These are phyloP conservation scores for Diploptera punctata DNA, from an alignment of 2,888 invertebrate genomes.

Conservation along the genomic window DNA sequence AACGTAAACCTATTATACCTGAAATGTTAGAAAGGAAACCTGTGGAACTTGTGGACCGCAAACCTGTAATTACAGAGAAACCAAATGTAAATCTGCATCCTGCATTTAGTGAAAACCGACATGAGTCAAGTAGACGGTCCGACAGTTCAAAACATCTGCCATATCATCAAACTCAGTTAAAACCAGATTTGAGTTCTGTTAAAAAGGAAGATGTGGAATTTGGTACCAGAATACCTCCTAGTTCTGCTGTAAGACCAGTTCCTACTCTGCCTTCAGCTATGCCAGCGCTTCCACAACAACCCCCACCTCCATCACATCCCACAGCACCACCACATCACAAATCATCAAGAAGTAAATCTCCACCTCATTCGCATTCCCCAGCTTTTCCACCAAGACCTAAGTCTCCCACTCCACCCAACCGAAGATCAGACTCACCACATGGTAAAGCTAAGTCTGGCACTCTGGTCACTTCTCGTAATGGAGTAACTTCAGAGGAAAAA, in stretches of 20 bases:
- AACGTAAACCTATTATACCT: background rate
- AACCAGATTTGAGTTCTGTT: background rate
- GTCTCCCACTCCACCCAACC: constrained; percentile 1
- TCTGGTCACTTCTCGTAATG: background rate
- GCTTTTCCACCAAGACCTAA: background rate
- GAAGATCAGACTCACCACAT: constrained; percentile 27
- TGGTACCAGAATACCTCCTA: background rate
- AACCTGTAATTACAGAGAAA: background rate
- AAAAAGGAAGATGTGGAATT: constrained; percentile 4
- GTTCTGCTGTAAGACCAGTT: background rate
- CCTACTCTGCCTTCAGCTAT: too few species aligned
- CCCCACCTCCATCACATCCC: background rate
- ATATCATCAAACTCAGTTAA: background rate
- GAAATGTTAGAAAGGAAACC: constrained; percentile 8
- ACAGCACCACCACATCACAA: background rate
- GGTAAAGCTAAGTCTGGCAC: background rate
- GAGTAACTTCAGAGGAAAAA: background rate
- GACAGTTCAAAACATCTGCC: constrained; percentile 2
- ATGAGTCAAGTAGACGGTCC: constrained; percentile 5
- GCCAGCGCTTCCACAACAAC: background rate
- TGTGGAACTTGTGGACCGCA: background rate
- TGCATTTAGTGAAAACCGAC: background rate
- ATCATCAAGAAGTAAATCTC: too few species aligned
- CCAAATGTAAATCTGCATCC: background rate
- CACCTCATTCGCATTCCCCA: background rate